Percentiles rank a stretch among this genome's conserved stretches.
These are phyloP conservation scores for Synanthedon formicaeformis DNA, from an alignment of 2,888 invertebrate genomes.

Conservation along the genomic window DNA sequence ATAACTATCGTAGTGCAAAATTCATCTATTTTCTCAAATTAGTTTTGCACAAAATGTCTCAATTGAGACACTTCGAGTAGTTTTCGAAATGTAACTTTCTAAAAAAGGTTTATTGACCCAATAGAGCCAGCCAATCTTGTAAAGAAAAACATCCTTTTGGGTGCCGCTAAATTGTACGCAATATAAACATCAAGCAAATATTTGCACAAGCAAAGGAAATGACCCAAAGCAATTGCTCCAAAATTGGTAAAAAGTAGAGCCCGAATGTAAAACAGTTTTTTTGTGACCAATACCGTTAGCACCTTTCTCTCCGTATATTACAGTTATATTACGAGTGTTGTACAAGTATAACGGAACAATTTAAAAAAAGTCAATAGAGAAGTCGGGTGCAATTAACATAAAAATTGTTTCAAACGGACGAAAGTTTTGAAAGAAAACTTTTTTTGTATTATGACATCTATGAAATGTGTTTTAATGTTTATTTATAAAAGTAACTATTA, in stretches of 20 bases:
- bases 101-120: constrained; percentile 4
- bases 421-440: too few species aligned
- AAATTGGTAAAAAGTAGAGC: constrained; percentile 60
- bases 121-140: constrained; percentile 18
- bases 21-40: too few species aligned
- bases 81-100: too few species aligned
- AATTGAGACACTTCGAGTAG: too few species aligned
- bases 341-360: constrained; percentile 7
- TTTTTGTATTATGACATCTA: too few species aligned
- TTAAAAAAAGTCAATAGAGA: constrained; percentile 1
- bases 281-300: constrained; percentile 14
- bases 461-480: too few species aligned
- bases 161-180: constrained; percentile 10
- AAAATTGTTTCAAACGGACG: not conserved
- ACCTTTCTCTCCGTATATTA: constrained; percentile 27
- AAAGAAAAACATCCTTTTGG: constrained; percentile 10
- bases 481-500: too few species aligned
- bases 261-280: constrained; percentile 40
- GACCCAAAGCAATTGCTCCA: constrained; percentile 28
- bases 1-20: too few species aligned
- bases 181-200: constrained; percentile 46
- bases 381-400: not conserved
- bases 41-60: too few species aligned
- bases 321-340: constrained; percentile 27
- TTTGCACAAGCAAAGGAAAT: constrained; percentile 22